Percentiles rank a stretch among this genome's conserved stretches.
phyloP scores from a whole-genome alignment of 2,113 vertebrate genomes.

The Nanger granti region DNA sequence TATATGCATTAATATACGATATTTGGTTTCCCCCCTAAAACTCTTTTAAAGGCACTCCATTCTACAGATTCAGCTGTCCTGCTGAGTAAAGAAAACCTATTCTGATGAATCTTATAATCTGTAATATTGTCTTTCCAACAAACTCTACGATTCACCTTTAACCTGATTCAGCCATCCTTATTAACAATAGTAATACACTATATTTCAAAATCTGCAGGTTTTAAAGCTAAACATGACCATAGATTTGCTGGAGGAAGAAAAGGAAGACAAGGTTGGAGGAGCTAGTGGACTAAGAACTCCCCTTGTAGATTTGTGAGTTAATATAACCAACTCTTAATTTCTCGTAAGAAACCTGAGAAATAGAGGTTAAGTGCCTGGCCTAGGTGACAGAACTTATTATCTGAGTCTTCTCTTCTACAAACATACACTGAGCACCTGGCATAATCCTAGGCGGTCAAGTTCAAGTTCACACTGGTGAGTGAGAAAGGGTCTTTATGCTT shows the following conservation, averaged over 20 bases:
- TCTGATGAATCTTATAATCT: neutral
- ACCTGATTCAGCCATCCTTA: neutral
- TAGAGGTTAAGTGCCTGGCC: neutral
- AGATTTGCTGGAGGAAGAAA: neutral
- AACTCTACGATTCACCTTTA: neutral
- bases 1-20: neutral
- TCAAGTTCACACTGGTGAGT: neutral
- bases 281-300: neutral
- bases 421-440: neutral
- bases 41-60: neutral
- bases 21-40: neutral
- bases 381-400: neutral
- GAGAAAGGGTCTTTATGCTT: neutral
- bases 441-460: neutral
- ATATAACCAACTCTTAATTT: neutral
- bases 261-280: neutral
- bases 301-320: neutral
- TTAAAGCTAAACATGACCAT: neutral
- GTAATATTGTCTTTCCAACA: neutral
- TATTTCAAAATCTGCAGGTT: neutral
- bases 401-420: neutral
- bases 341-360: neutral
- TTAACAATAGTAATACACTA: neutral
- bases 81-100: neutral
- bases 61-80: neutral